Evolutionary conservation across 2,888 invertebrate genomes (phyloP), one percentile per base, ranked within the genome.

Genomic region (Phorcus lineatus): DNA sequence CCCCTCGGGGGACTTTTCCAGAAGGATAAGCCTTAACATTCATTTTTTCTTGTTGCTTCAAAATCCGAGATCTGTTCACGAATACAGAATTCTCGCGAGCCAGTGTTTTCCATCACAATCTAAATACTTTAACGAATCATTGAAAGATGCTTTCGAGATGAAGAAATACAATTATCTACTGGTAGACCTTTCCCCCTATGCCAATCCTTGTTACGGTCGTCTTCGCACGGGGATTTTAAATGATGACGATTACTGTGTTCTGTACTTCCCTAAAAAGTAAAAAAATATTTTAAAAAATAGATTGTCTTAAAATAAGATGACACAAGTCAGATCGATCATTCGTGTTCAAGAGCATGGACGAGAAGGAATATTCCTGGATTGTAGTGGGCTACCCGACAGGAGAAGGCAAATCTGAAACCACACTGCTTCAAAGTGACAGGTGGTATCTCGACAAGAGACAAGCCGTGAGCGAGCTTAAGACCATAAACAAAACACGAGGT

Each of bases 71-170:
- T 70, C 70, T 2, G 40, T 24, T 9, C 70, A 70, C 11, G 70
- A 70, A 70, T 70, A 70, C 70, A 70, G 2, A 70, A 70, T 70
- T 70, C n/a, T 62, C 24, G 62, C 62, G 13, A n/a, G n/a, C 0
- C 62, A 62, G n/a, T n/a, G 16, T 3, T 62, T 70, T 36, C 40
- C 70, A 13, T 19, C 24, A 19, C 70, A 70, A 19, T 3, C 36
- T 3, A 70, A 70, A 36, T 70, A 40, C 13, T 70, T 70, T 47
- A 36, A 2, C 17, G 70, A 70, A 3, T 70, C 70, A 2, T 70
- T 70, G 4, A 2, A 40, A 36, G 70, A 70, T 40, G 40, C 70
- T 13, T 2, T 70, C 11, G 36, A 4, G 2, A 36, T 2, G 17
- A 36, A 40, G 40, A 70, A 70, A 36, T 70, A 70, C 40, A 13